Percentiles rank a stretch among this genome's conserved stretches.
Evolutionary conservation across 2,113 vertebrate genomes (phyloP).

Genomic region (Passer montanus): DNA sequence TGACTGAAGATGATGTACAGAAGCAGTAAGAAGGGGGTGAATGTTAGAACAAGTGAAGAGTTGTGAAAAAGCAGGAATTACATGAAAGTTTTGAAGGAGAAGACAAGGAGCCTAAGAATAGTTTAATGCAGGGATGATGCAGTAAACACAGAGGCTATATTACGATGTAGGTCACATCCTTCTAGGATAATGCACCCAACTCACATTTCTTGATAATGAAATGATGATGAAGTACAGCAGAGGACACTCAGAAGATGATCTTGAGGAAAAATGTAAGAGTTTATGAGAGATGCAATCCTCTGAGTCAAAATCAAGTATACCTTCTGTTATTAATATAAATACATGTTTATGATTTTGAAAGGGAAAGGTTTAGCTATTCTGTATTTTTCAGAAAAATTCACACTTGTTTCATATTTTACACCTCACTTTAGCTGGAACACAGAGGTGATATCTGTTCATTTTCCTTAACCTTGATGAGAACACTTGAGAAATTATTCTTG

Average conservation of each 20-base stretch:
- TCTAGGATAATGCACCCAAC: neutral
- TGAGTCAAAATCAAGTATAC: neutral
- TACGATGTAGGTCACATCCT: slow-evolving; percentile 40
- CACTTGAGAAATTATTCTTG: neutral
- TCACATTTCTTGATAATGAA: slow-evolving; percentile 50
- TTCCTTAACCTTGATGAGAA: neutral
- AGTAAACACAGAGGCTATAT: slow-evolving; percentile 12
- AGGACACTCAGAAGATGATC: slow-evolving; percentile 34
- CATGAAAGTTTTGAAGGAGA: slow-evolving; percentile 22
- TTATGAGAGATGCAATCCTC: neutral
- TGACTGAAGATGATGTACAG: neutral
- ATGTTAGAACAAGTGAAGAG: neutral
- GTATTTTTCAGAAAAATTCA: neutral
- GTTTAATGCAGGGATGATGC: neutral
- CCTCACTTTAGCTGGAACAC: neutral
- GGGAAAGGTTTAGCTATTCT: neutral
- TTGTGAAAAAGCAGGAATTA: neutral
- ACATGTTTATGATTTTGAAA: neutral
- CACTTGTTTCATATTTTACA: neutral
- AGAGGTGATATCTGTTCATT: neutral
- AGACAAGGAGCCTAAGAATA: neutral
- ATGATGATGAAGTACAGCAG: slow-evolving; percentile 40
- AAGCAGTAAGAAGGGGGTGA: neutral
- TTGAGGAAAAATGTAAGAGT: slow-evolving; percentile 3
- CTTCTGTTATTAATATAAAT: neutral